These are phyloP conservation scores for Bucorvus abyssinicus DNA, from an alignment of 2,797 vertebrate genomes.

Conservation along the genomic window DNA sequence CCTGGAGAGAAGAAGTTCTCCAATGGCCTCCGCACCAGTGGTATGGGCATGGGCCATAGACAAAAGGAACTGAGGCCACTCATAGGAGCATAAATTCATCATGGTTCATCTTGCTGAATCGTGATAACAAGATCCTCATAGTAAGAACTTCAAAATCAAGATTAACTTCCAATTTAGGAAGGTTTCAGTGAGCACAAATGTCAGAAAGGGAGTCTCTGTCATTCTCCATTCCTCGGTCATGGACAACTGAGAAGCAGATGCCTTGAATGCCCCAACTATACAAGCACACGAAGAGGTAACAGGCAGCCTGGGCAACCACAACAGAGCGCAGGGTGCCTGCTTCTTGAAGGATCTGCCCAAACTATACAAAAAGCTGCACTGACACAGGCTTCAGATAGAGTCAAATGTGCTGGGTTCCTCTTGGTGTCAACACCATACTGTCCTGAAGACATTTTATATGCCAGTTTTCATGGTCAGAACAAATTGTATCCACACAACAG, in stretches of 20 bases:
- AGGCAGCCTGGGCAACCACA: background rate
- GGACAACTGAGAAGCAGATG: background rate
- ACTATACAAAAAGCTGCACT: background rate
- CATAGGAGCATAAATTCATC: background rate
- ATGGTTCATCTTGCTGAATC: background rate
- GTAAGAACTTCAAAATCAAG: background rate
- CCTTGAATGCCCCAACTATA: background rate
- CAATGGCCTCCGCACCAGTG: background rate
- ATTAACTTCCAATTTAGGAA: background rate
- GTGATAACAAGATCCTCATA: background rate
- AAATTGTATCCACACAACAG: background rate
- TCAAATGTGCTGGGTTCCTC: background rate
- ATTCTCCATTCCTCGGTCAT: background rate
- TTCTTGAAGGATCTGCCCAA: background rate
- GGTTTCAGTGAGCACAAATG: background rate
- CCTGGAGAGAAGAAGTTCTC: background rate
- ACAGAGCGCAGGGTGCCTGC: rapidly evolving
- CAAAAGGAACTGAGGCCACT: background rate
- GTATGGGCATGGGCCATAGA: background rate
- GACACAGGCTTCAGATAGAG: background rate
- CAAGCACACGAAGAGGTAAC: background rate
- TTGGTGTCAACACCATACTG: background rate
- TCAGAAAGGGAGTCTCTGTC: background rate
- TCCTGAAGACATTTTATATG: background rate
- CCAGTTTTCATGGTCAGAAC: background rate